These are phyloP conservation scores for Lepidocyrtoides sp. DNA, from an alignment of 2,888 invertebrate genomes.

Conservation along the genomic window DNA sequence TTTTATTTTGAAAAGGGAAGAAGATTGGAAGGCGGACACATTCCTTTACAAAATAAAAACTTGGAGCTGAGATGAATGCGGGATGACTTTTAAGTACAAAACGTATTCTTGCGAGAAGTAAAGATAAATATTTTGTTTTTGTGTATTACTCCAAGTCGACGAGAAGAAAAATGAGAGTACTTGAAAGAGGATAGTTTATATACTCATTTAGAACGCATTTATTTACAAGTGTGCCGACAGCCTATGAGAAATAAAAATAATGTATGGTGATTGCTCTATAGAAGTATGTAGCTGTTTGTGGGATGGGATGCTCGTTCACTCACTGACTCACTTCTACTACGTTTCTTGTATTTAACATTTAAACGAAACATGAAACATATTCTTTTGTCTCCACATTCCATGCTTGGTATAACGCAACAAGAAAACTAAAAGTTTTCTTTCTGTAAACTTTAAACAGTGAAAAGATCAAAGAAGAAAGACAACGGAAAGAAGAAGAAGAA, in stretches of 20 bases:
- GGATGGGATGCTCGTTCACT: too few species aligned
- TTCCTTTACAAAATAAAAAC: too few species aligned
- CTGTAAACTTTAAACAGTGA: too few species aligned
- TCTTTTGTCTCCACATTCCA: slow-evolving; percentile 45
- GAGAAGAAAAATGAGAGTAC: slow-evolving; percentile 44
- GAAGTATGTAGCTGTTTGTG: too few species aligned
- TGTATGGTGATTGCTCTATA: slow-evolving; percentile 55
- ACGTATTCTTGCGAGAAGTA: neutral
- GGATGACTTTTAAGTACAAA: slow-evolving; percentile 40
- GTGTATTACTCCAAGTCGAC: neutral
- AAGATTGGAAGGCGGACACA: slow-evolving; percentile 76
- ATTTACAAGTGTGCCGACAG: slow-evolving; percentile 75
- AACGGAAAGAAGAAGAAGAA: neutral
- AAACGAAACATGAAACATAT: slow-evolving; percentile 19
- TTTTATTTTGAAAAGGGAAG: slow-evolving; percentile 17
- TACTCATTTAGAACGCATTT: slow-evolving; percentile 57
- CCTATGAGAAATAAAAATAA: slow-evolving; percentile 61
- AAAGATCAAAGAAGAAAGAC: slow-evolving; percentile 14
- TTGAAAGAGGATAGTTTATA: neutral
- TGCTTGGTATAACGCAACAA: neutral
- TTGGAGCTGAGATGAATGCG: neutral
- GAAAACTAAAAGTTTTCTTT: slow-evolving; percentile 27
- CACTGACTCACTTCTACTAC: too few species aligned
- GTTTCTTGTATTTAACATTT: too few species aligned
- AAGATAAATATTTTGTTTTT: slow-evolving; percentile 36